Conservation (phyloP, 1,140 invertebrate species). For the Cydia fagiglandana region DNA sequence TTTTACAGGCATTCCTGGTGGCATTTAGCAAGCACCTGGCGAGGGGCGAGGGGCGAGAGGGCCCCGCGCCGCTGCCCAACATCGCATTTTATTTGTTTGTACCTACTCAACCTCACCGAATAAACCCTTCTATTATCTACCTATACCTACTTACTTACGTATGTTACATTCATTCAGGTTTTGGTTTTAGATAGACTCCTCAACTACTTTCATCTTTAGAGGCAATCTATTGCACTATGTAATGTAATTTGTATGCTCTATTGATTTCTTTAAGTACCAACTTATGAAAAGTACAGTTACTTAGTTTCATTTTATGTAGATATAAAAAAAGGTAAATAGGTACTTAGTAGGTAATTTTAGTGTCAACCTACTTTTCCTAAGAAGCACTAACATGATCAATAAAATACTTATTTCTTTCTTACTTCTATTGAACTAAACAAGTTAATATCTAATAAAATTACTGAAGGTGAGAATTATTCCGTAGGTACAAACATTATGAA, state of each 20-base stretch:
- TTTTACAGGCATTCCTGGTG: slow-evolving; percentile 30
- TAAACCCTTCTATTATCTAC: neutral
- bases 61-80: slow-evolving; percentile 7
- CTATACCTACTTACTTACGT: neutral
- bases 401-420: no score
- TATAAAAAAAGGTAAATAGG: neutral
- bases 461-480: no score
- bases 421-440: no score
- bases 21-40: slow-evolving; percentile 29
- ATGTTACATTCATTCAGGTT: neutral
- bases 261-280: neutral
- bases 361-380: no score
- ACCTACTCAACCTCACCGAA: neutral
- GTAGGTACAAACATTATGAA: no score
- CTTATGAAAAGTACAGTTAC: neutral
- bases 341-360: no score
- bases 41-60: slow-evolving; percentile 2
- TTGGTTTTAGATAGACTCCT: neutral
- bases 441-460: no score
- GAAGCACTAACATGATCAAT: no score
- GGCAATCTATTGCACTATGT: no score
- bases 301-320: neutral
- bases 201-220: neutral
- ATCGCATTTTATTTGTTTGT: neutral
- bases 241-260: neutral